Evolutionary conservation across 1,140 invertebrate species (phyloP), one percentile per base, ranked within the genome.

Genomic region (Oryzaephilus surinamensis): DNA sequence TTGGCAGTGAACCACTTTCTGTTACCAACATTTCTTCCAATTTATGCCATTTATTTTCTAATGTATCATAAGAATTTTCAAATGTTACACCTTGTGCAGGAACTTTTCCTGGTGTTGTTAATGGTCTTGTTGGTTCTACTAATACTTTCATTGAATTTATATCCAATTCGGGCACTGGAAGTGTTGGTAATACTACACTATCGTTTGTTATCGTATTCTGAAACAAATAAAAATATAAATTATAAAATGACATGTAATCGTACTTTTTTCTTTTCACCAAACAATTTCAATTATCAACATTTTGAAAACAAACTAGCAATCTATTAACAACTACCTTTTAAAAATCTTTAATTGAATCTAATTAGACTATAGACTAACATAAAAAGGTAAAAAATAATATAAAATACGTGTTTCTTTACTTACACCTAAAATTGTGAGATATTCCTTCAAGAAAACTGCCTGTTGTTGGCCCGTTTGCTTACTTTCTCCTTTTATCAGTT

Each of bases 371-470:
- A n/a, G n/a, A n/a, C n/a, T n/a, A n/a, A n/a, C n/a, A n/a, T n/a
- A n/a, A n/a, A n/a, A n/a, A n/a, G n/a, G n/a, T n/a, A n/a, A n/a
- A n/a, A n/a, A n/a, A n/a, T n/a, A n/a, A n/a, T n/a, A n/a, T n/a
- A n/a, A n/a, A n/a, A n/a, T n/a, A n/a, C n/a, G n/a, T n/a, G n/a
- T n/a, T n/a, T n/a, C n/a, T n/a, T n/a, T 23, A 65, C 63, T 62
- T 62, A 86, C 82, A 66, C 81, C 78, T 50, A 84, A 78, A 16
- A 82, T 82, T 51, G 81, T 73, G 43, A 95, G 73, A 66, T 89
- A 96, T 66, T 96, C 91, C 51, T 84, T 74, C 5, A 95, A 68
- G 66, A 91, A 93, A 41, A 77, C 75, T 31, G 77, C 71, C 66
- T 95, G 91, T 54, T 94, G 90, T 36, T 71, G 60, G 1, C 76